Base-by-base conservation (phyloP, 2,797 vertebrate species). In the Pagetopsis macropterus region DNA sequence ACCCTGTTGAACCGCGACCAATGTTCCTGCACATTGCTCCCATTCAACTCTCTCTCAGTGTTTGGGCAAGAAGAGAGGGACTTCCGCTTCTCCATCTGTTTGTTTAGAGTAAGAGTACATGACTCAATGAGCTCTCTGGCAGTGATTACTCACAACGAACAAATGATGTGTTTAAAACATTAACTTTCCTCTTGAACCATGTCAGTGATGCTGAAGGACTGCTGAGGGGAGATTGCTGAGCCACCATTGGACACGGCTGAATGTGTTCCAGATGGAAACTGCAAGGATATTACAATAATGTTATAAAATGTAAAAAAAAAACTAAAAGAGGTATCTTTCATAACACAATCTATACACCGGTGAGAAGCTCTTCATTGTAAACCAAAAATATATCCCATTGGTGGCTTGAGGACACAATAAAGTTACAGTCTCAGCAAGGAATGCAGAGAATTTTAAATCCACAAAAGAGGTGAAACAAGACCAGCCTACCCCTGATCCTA, bases 111-210 rank as follows among this genome's bases (percentile, higher is more conserved):
- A n/a, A 84, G 50, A 87, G 31, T 31, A 59, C 5, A 54, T 69
- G 52, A 74, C 40, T 31, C 43, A 69, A 11, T 16, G 33, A 77
- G 65, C 19, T 27, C 44, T 52, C 13, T 9, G 8, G 41, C n/a
- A 3, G 49, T 23, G 6, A 75, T 33, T 27, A 57, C 6, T 17
- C 6, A 56, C 8, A 74, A 33, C 9, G 44, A 62, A n/a, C 62
- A 17, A 17, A 58, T 27, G 4, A 27, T 49, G 40, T 27, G 17
- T 62, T 65, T 63, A 45, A 46, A 72, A 63, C 16, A 21, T 41
- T n/a, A 44, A 95, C 94, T 93, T 89, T 85, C 95, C 94, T 95
- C 81, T 70, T 94, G 80, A 55, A 95, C 93, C 90, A 95, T 91
- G 61, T 92, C 44, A 68, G 92, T 86, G 85, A 95, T 95, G 86